These are phyloP conservation scores for Anas capensis DNA, from an alignment of 2,797 vertebrate species.

Conservation along the genomic window DNA sequence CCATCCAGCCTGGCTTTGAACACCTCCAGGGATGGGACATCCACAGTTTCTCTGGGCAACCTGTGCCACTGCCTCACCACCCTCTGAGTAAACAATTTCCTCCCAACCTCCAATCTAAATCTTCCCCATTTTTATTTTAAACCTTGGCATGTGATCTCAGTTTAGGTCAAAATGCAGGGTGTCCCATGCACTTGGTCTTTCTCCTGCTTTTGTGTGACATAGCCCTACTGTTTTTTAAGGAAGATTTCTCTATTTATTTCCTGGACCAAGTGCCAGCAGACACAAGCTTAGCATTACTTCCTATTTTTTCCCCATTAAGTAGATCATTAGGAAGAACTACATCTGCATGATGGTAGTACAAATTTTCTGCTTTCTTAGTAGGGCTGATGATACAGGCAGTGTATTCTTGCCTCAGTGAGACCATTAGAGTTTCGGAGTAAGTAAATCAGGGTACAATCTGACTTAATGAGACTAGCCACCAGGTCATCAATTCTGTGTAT, in stretches of 20 bases:
- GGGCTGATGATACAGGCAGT: neutral
- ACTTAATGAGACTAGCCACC: neutral
- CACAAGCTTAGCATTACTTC: neutral
- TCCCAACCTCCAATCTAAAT: no score
- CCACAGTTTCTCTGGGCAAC: no score
- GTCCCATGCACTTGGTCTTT: neutral
- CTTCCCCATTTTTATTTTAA: no score
- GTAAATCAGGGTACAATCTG: slow-evolving; percentile 39
- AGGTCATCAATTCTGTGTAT: neutral
- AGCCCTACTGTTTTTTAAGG: neutral
- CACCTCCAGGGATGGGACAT: no score
- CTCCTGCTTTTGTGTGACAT: neutral
- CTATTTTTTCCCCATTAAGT: neutral
- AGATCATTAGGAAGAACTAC: neutral
- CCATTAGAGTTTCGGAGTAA: slow-evolving; percentile 5
- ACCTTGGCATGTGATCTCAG: neutral
- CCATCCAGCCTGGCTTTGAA: no score
- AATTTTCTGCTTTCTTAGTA: slow-evolving; percentile 7
- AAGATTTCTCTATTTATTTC: neutral
- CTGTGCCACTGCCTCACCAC: no score
- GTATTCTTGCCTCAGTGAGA: slow-evolving; percentile 26
- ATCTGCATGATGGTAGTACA: neutral
- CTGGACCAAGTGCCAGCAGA: neutral
- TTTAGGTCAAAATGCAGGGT: neutral
- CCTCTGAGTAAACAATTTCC: no score